Base-by-base conservation (phyloP, 2,888 invertebrate species). In the Platycheirus albimanus region DNA sequence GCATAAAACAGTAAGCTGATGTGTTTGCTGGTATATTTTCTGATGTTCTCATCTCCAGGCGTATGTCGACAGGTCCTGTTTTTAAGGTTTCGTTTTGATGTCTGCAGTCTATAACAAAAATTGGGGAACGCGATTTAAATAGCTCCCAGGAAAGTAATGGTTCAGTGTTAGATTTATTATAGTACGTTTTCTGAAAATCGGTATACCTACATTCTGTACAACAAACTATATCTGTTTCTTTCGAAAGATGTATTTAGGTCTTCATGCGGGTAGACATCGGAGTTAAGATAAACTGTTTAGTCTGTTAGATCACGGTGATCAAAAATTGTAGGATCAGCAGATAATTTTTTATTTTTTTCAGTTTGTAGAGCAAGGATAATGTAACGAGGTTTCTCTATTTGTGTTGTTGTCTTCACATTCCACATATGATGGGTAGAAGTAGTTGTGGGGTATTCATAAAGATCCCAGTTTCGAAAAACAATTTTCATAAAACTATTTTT, bases 321-420 rank as follows among this genome's bases (percentile, higher is more conserved):
- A 38, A 38, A 38, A 1, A 13, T 38, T 38, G 38, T 38, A 38
- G 38, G 38, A 38, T 38, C 10, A 38, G 38, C 38, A 38, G 38
- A 38, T 38, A n/a, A 54, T n/a, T n/a, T n/a, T n/a, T n/a, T n/a
- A n/a, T n/a, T n/a, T n/a, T n/a, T n/a, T n/a, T n/a, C n/a, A n/a
- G n/a, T n/a, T n/a, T n/a, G n/a, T n/a, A n/a, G n/a, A n/a, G n/a
- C n/a, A n/a, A n/a, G n/a, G n/a, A n/a, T n/a, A n/a, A n/a, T n/a
- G n/a, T n/a, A n/a, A n/a, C n/a, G n/a, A n/a, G n/a, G n/a, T n/a
- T n/a, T n/a, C n/a, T n/a, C n/a, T n/a, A n/a, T n/a, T n/a, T n/a
- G n/a, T n/a, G n/a, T n/a, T n/a, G n/a, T n/a, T n/a, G 43, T 75
- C 75, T 75, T 24, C 87, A 84, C 84, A 87, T 88, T n/a, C 88